A percentile compares a stretch with the other conserved stretches of the same genome.
Conservation (phyloP, 2,888 invertebrate species). For the Nipponacmea schrenckii region DNA sequence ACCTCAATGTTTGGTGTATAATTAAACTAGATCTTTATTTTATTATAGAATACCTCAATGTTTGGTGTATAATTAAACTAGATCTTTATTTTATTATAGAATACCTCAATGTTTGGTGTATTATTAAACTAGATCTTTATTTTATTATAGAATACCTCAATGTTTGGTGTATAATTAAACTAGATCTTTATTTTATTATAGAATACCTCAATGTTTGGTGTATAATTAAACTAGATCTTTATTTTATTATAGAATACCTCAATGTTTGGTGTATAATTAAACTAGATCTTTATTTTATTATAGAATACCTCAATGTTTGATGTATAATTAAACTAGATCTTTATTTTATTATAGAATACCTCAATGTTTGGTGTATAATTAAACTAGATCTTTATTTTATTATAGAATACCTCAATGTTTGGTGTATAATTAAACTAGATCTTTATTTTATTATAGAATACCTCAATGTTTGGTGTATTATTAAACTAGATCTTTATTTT, state of each 20-base stretch:
- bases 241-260: conserved; percentile 75
- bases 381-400: background rate
- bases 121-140: conserved; percentile 30
- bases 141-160: conserved; percentile 78
- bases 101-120: conserved; percentile 90
- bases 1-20: conserved; percentile 89
- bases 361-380: conserved; percentile 87
- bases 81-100: conserved; percentile 37
- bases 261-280: conserved; percentile 87
- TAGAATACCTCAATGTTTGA: conserved; percentile 85
- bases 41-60: conserved; percentile 81
- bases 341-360: conserved; percentile 73
- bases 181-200: conserved; percentile 23
- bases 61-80: conserved; percentile 80
- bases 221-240: conserved; percentile 73
- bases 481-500: too few relatives aligned
- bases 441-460: conserved; percentile 68
- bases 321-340: conserved; percentile 75
- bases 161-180: conserved; percentile 86
- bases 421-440: conserved; percentile 76
- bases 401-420: conserved; percentile 84
- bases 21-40: too few relatives aligned
- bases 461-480: conserved; percentile 89
- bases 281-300: conserved; percentile 9
- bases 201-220: conserved; percentile 87